Percentiles rank a stretch among this genome's conserved stretches.
Evolutionary conservation across 2,797 vertebrate genomes (phyloP).

Genomic region (Gymnoscopelus microlampas): DNA sequence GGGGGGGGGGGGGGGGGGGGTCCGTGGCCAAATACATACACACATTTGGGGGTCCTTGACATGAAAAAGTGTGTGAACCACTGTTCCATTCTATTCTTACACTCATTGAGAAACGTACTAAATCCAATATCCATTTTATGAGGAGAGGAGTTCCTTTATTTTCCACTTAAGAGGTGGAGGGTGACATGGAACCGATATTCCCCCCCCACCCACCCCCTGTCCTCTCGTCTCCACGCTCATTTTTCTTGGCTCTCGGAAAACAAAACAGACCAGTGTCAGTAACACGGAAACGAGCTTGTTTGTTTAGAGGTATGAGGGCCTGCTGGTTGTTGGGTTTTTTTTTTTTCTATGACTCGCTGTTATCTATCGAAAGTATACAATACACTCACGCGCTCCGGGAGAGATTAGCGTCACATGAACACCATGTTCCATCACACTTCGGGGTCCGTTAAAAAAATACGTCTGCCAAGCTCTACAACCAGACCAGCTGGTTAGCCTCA

Average conservation of each 20-base stretch:
- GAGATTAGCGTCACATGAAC: constrained; percentile 1
- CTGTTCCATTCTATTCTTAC: constrained; percentile 10
- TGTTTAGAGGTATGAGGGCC: constrained; percentile 58
- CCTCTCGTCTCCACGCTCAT: constrained; percentile 25
- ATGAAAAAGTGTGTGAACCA: no score
- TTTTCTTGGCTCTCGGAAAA: constrained; percentile 51
- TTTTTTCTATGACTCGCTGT: constrained; percentile 46
- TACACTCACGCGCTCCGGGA: constrained; percentile 25
- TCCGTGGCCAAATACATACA: no score
- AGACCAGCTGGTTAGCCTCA: constrained; percentile 18
- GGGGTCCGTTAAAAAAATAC: constrained; percentile 1
- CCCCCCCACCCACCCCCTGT: constrained; percentile 38
- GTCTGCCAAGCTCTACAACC: neutral
- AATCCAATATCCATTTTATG: no score
- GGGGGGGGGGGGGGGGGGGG: no score
- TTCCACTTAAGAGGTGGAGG: constrained; percentile 39
- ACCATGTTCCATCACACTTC: neutral
- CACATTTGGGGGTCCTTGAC: no score
- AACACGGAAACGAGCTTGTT: constrained; percentile 70
- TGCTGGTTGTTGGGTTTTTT: constrained; percentile 42
- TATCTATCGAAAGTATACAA: constrained; percentile 46
- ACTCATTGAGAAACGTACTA: no score
- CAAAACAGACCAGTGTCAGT: constrained; percentile 62
- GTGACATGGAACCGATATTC: constrained; percentile 37
- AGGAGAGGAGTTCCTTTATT: constrained; percentile 2